A percentile compares a stretch with the other conserved stretches of the same genome.
These are phyloP conservation scores for Noctilio leporinus DNA, from an alignment of 2,113 vertebrate species.

Conservation along the genomic window DNA sequence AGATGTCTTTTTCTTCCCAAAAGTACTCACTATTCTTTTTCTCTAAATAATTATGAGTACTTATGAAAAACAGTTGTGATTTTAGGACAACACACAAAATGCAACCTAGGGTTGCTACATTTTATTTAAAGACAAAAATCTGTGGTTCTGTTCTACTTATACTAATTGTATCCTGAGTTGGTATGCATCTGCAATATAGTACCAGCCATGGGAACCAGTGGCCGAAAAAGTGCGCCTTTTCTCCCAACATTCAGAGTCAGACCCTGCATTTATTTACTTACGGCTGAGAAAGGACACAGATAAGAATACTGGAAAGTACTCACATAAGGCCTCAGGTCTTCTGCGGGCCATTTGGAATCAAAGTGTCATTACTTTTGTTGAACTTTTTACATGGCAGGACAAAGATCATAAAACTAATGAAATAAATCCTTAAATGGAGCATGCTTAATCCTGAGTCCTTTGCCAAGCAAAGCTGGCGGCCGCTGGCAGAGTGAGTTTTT, in stretches of 20 bases:
- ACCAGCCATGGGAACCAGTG: background rate
- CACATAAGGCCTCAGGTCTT: background rate
- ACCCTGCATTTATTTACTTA: background rate
- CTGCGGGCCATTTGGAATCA: constrained; percentile 2
- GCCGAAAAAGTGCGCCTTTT: background rate
- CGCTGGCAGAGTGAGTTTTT: background rate
- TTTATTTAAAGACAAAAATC: background rate
- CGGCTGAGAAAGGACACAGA: background rate
- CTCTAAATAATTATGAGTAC: background rate
- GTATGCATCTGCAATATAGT: background rate
- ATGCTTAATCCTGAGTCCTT: background rate
- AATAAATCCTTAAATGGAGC: background rate
- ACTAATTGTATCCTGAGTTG: background rate
- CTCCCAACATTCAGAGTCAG: background rate
- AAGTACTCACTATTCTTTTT: background rate
- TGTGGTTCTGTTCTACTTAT: background rate
- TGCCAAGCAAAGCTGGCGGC: background rate
- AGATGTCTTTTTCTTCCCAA: background rate
- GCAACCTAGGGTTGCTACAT: background rate
- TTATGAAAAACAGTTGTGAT: background rate
- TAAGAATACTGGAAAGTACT: background rate
- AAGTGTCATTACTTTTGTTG: background rate
- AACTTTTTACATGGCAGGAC: background rate
- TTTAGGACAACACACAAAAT: background rate
- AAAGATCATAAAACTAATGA: background rate